Evolutionary conservation across 2,888 invertebrate species (phyloP), one percentile per base, ranked within the genome.

Genomic region (Oxyscelio sp.): DNA sequence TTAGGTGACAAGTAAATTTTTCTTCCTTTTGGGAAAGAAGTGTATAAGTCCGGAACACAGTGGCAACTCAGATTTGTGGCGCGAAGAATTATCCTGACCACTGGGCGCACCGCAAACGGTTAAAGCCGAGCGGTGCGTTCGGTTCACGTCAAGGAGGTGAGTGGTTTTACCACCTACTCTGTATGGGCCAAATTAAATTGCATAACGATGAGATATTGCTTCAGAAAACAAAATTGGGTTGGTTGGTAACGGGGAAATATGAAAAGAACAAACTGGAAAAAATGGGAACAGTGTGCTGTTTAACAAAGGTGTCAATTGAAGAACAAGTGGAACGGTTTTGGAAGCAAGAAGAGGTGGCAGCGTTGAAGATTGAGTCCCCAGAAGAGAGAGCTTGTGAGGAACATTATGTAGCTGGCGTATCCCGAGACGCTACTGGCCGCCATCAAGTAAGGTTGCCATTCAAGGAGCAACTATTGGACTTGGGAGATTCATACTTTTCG

Each of bases 211-310:
- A 17, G 0, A 38, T 58, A 24, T 24, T 68, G 0, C 65, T 83
- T 8, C 87, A 88, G 9, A 85, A 86, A 21, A 85, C 87, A 17
- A 54, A 34, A 8, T 58, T 88, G 1, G 88, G 85, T n/a, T 86
- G 85, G n/a, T n/a, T n/a, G n/a, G n/a, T n/a, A n/a, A n/a, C n/a
- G n/a, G n/a, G n/a, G n/a, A n/a, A n/a, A n/a, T 85, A 59, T 87
- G 0, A 43, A 79, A 1, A 68, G 82, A 3, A n/a, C n/a, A n/a
- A n/a, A n/a, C n/a, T n/a, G n/a, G n/a, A n/a, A n/a, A 31, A 48
- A 63, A 8, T 6, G 11, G 27, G 45, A 13, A 24, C 54, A 38
- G 6, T 65, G 22, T 65, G 50, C 9, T 38, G 11, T 38, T 2
- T 50, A 8, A 27, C 38, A n/a, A 48, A 5, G 17, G 22, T 9